Percentiles rank a stretch among this genome's conserved stretches.
phyloP scores from a whole-genome alignment of 2,113 vertebrate genomes.

The Myocastor coypus region DNA sequence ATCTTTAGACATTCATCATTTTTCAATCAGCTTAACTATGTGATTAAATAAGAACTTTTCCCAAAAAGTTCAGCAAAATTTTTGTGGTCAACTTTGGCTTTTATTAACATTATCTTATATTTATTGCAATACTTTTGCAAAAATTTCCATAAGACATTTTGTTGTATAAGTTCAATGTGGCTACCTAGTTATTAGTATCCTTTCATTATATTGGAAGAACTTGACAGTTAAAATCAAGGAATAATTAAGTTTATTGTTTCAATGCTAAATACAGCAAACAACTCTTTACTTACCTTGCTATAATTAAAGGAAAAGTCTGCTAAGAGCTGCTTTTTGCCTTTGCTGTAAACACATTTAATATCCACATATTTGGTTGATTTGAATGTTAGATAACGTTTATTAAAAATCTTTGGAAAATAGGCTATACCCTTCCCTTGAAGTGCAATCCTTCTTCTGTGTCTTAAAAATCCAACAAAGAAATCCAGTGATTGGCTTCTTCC shows the following conservation, averaged over 20 bases:
- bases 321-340: conserved; percentile 32
- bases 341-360: conserved; percentile 4
- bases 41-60: background rate
- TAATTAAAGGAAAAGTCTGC: background rate
- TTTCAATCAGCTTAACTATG: background rate
- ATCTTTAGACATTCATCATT: background rate
- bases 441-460: background rate
- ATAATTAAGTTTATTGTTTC: conserved; percentile 43
- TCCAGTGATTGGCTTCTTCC: background rate
- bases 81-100: background rate
- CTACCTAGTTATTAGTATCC: background rate
- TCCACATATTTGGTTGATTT: background rate
- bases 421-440: conserved; percentile 11
- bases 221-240: conserved; percentile 26
- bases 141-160: conserved; percentile 34
- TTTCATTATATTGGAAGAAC: too few relatives aligned
- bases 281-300: conserved; percentile 21
- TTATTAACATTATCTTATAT: background rate
- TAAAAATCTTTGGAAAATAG: conserved; percentile 26
- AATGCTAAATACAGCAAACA: conserved; percentile 1
- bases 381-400: background rate
- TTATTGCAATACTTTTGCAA: conserved; percentile 51
- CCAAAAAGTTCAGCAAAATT: background rate
- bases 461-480: background rate
- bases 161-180: background rate